Evolutionary conservation across 2,888 invertebrate genomes (phyloP).

Genomic region (Chrysolina haemoptera): DNA sequence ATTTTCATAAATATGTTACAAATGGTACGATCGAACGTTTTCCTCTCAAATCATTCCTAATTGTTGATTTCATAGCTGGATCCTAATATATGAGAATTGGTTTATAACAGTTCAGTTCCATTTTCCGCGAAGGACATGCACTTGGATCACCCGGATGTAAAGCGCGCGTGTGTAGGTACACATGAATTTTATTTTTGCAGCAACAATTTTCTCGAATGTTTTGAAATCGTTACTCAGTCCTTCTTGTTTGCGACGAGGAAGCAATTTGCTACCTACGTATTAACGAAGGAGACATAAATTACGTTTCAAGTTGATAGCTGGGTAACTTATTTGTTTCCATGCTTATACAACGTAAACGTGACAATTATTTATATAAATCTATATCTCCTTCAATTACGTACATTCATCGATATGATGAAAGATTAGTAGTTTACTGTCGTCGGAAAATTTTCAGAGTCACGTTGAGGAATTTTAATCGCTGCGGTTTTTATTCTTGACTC

Average conservation of each 20-base stretch:
- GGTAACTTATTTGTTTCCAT: constrained; percentile 37
- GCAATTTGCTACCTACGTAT: constrained; percentile 23
- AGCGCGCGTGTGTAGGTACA: not conserved
- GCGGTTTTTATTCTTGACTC: constrained; percentile 42
- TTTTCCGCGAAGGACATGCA: not conserved
- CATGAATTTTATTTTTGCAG: not conserved
- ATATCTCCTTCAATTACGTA: constrained; percentile 25
- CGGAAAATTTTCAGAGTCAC: constrained; percentile 42
- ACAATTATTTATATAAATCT: constrained; percentile 40
- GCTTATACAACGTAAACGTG: constrained; percentile 42
- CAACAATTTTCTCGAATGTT: constrained; percentile 15
- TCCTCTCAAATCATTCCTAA: too few relatives aligned
- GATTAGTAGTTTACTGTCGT: constrained; percentile 40
- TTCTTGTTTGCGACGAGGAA: constrained; percentile 21
- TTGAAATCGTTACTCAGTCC: constrained; percentile 11
- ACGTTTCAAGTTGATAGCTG: constrained; percentile 25
- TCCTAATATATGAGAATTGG: too few relatives aligned
- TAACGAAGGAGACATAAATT: constrained; percentile 22
- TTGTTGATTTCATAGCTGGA: too few relatives aligned
- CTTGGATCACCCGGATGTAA: not conserved
- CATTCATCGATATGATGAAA: constrained; percentile 31
- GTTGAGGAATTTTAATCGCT: constrained; percentile 42
- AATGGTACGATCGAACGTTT: too few relatives aligned
- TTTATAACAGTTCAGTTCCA: not conserved
- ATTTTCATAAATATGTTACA: too few relatives aligned